Evolutionary conservation across 2,888 invertebrate species (phyloP).

Genomic region (Brachyopa scutellaris): DNA sequence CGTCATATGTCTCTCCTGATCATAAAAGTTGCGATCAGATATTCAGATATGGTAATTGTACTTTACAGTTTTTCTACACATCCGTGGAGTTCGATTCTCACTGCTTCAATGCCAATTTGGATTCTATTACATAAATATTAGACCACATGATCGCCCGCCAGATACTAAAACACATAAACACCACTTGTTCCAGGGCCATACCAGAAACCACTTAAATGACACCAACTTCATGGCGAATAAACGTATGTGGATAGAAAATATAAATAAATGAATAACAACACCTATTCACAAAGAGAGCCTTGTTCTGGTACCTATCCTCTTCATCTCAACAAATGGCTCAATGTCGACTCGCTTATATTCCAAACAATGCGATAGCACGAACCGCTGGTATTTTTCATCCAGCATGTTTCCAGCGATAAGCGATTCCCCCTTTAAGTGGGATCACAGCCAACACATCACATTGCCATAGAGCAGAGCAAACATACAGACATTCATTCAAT

Average conservation of each 20-base stretch:
- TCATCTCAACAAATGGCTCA: constrained; percentile 52
- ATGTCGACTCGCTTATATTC: constrained; percentile 42
- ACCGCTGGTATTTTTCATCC: constrained; percentile 33
- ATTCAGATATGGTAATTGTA: too few species aligned
- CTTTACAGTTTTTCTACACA: too few species aligned
- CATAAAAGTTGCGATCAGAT: too few species aligned
- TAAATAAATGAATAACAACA: too few species aligned
- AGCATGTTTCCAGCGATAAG: constrained; percentile 20
- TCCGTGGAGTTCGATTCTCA: too few species aligned
- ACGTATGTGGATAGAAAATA: too few species aligned
- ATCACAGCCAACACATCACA: constrained; percentile 46
- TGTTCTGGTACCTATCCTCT: neutral
- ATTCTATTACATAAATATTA: neutral
- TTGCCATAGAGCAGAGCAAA: constrained; percentile 52
- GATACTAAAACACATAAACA: neutral
- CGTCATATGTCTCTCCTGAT: too few species aligned
- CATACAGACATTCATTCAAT: constrained; percentile 40
- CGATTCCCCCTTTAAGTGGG: constrained; percentile 44
- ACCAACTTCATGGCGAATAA: constrained; percentile 42
- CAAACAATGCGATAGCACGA: constrained; percentile 60
- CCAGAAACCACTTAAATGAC: constrained; percentile 28
- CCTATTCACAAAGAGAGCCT: constrained; percentile 23
- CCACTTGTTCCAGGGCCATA: constrained; percentile 40
- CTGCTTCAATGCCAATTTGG: neutral
- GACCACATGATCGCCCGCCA: neutral